Evolutionary conservation across 2,888 invertebrate genomes (phyloP), one percentile per base, ranked within the genome.

Genomic region (Lasius fuliginosus): DNA sequence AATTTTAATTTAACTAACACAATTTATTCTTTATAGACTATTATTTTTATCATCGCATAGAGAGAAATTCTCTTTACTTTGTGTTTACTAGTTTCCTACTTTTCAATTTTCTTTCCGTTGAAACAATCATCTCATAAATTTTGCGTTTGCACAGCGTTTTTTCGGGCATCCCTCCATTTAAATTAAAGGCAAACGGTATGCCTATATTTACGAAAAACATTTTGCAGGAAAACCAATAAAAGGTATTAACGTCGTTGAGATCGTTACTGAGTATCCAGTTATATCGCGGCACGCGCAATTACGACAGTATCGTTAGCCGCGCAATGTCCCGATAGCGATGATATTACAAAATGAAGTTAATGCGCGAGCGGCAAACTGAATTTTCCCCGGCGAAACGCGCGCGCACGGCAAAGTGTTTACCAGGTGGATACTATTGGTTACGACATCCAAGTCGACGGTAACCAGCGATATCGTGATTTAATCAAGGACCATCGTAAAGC

Each of bases 401-500:
- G n/a, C 65, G 11, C 27, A 36, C 53, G 82, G 27, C 75, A 69
- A 75, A 82, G 83, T 74, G 73, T 74, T 74, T 62, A 76, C 15
- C 40, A 8, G 53, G 36, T 40, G 56, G 42, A n/a, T 58, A 53
- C 77, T 73, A 60, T 46, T 77, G 77, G 65, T 68, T 68, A 56
- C 77, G 46, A 73, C 76, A 56, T 85, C 42, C 53, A 60, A 86
- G 46, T 76, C 40, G 67, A 71, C 53, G 36, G 40, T 60, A 71
- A 68, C n/a, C 56, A 73, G 74, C 27, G 79, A 81, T 65, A 74
- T 49, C 82, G 82, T 30, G 79, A 87, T 86, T 75, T 85, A 77
- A 82, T 69, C 69, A 56, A 71, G 40, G 49, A 74, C 79, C 53
- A 75, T 86, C 64, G 69, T 85, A 83, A 87, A 85, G 85, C 86